Evolutionary conservation across 2,888 invertebrate genomes (phyloP), one percentile per base, ranked within the genome.

Genomic region (Caradrina kadenii): DNA sequence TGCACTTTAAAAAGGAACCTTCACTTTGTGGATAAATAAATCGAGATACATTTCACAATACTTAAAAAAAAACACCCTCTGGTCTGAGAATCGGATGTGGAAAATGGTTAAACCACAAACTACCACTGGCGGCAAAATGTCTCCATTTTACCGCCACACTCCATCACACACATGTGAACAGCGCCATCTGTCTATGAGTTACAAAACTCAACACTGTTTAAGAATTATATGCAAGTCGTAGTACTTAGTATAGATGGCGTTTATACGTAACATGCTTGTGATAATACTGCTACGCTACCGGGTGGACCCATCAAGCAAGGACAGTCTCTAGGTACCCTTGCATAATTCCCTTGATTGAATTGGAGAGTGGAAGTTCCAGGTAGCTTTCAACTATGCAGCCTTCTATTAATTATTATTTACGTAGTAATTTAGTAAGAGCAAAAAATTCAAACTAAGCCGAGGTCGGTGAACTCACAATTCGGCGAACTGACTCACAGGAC

Each of bases 401-500:
- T 39, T 13, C 39, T 10, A 35, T 35, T 8, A 35, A 35, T 35
- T 26, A 26, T 26, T 26, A 3, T 26, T 31, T 31, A 31, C 31
- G 31, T 3, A 7, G 35, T 8, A 26, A 26, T 26, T 39, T 11
- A 11, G 39, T 39, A 39, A 3, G 1, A 11, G 7, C 39, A 22
- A 62, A 54, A 35, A 50, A 15, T 31, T 45, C 11, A 15, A 63
- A 52, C 4, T 22, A 17, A 19, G 13, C 52, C 7, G 10, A 50
- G 35, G 56, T 66, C 59, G 66, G 1, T 63, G 75, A 79, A 49
- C 66, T 77, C 17, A 1, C 39, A 49, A 26, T 61, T 56, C 15
- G 48, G 42, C 60, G 55, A 55, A 56, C 17, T 71, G 73, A 58
- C 79, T 78, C 62, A 62, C 17, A 66, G 61, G 59, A 17, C 21